Evolutionary conservation across 92 coral and sea anemone species (phyloP).

Genomic region (Zoanthus sociatus): DNA sequence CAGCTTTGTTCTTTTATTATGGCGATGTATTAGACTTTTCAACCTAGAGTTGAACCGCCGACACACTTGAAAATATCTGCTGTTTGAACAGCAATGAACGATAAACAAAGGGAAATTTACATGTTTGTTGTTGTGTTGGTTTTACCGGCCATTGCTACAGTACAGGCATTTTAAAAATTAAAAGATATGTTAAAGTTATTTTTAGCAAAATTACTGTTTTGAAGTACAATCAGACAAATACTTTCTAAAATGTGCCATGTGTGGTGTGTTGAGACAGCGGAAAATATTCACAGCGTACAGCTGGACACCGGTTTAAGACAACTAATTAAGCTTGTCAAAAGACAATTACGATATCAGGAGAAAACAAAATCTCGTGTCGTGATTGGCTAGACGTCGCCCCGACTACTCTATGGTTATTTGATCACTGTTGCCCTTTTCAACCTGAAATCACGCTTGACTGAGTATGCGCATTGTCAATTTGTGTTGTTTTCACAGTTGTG

Average conservation of each 20-base stretch:
- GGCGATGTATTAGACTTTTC: too few relatives aligned
- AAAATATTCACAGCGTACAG: not conserved
- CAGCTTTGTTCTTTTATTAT: not conserved
- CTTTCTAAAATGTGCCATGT: not conserved
- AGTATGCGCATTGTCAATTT: slow-evolving; percentile 53
- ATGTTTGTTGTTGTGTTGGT: not conserved
- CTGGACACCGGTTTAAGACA: not conserved
- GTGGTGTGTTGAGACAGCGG: not conserved
- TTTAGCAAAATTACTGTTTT: not conserved
- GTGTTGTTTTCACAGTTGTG: slow-evolving; percentile 84
- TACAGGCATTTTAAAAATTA: not conserved
- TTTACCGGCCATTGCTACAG: not conserved
- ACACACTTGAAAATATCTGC: too few relatives aligned
- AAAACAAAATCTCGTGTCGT: slow-evolving; percentile 49
- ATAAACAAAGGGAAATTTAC: not conserved
- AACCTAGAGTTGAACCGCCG: too few relatives aligned
- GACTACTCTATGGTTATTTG: slow-evolving; percentile 51
- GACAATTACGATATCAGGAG: slow-evolving; percentile 71
- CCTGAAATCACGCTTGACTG: slow-evolving; percentile 20
- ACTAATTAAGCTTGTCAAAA: slow-evolving; percentile 72
- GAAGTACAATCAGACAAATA: not conserved
- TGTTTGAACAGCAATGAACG: not conserved
- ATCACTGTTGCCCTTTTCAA: slow-evolving; percentile 32
- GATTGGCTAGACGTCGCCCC: slow-evolving; percentile 78
- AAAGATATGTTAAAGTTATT: too few relatives aligned